phyloP scores from a whole-genome alignment of 2,888 invertebrate genomes.

The Microctonus hyperodae region DNA sequence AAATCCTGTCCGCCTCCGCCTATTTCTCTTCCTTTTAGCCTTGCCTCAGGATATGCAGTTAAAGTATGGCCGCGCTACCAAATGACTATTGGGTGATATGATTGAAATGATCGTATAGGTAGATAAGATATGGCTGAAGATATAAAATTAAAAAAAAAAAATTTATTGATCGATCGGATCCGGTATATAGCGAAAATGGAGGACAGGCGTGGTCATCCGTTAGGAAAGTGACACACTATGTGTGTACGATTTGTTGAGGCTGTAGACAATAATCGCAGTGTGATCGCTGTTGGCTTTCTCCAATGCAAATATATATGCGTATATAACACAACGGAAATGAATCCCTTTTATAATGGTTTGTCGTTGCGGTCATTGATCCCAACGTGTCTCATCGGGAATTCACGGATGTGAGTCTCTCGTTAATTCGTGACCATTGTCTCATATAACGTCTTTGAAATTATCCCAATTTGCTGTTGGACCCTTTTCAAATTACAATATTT shows the following conservation, averaged over 20 bases:
- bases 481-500: neutral
- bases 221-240: constrained; percentile 42
- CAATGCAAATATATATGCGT: constrained; percentile 16
- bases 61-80: neutral
- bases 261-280: constrained; percentile 31
- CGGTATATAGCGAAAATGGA: neutral
- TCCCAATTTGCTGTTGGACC: constrained; percentile 9
- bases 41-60: neutral
- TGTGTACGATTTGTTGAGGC: neutral
- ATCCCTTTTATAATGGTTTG: constrained; percentile 22
- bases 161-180: neutral
- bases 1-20: constrained; percentile 54
- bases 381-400: constrained; percentile 22
- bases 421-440: constrained; percentile 26
- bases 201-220: constrained; percentile 43
- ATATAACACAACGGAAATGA: constrained; percentile 6
- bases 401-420: constrained; percentile 22
- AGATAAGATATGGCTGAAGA: neutral
- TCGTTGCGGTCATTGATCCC: constrained; percentile 30
- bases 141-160: neutral
- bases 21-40: constrained; percentile 16
- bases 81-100: neutral
- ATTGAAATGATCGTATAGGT: no score
- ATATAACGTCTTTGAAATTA: neutral
- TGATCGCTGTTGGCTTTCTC: constrained; percentile 37